Conservation (phyloP, 2,888 invertebrate species). For the Apodemia zela region DNA sequence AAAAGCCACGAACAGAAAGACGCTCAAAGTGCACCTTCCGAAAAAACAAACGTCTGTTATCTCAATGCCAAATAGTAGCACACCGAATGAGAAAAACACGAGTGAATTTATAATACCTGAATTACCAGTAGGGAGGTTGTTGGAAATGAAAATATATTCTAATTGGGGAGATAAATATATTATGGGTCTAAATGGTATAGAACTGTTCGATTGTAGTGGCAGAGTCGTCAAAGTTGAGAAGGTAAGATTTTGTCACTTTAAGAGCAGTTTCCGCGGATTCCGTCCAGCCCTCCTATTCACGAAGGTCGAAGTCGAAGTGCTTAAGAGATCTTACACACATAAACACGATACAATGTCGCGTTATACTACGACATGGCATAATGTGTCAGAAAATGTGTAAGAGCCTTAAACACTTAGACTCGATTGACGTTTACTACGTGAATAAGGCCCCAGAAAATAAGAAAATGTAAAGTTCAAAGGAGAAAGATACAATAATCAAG, state of each 20-base stretch:
- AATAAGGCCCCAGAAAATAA: too few species aligned
- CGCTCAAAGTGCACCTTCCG: slow-evolving; percentile 38
- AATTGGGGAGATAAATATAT: slow-evolving; percentile 91
- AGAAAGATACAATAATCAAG: too few species aligned
- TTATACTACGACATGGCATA: too few species aligned
- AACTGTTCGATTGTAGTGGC: slow-evolving; percentile 85
- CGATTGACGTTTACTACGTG: too few species aligned
- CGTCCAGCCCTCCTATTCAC: too few species aligned
- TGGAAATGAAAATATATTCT: slow-evolving; percentile 84
- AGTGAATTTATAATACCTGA: slow-evolving; percentile 87
- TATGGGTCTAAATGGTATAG: slow-evolving; percentile 89
- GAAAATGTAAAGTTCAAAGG: too few species aligned
- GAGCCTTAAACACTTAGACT: too few species aligned
- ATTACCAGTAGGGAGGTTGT: slow-evolving; percentile 83
- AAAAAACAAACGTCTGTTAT: slow-evolving; percentile 47
- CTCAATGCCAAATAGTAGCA: slow-evolving; percentile 43
- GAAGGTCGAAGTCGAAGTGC: too few species aligned
- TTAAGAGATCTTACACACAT: too few species aligned
- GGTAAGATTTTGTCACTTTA: slow-evolving; percentile 53
- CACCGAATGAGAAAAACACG: slow-evolving; percentile 43
- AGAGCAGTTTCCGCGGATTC: neutral
- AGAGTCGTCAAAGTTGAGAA: slow-evolving; percentile 79
- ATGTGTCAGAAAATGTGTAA: too few species aligned
- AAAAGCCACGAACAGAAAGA: slow-evolving; percentile 21
- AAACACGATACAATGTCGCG: too few species aligned